Evolutionary conservation across 2,797 vertebrate genomes (phyloP), one percentile per base, ranked within the genome.

Genomic region (Capromys pilorides): DNA sequence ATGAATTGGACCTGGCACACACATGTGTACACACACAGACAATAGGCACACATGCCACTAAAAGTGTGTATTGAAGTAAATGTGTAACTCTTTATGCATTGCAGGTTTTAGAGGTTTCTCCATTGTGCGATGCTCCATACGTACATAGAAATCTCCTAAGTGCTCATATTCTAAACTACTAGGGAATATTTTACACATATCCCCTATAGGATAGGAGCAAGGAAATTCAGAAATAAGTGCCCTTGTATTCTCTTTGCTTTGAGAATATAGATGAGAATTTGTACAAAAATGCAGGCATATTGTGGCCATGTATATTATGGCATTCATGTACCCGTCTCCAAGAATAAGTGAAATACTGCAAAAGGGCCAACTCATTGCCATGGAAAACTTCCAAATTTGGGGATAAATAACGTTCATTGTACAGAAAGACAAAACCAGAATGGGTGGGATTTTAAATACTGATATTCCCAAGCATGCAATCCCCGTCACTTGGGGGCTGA

Each of bases 271-370:
- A 93, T 83, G 26, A 82, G 41, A 14, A 45, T 73, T 73, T 14
- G 39, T 28, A 86, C 31, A 90, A 93, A 95, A 95, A 61, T 69
- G n/a, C 12, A 86, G 12, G 31, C 0, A 45, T 78, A 66, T 62
- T 61, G 84, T 13, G 89, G 62, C 21, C 24, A 84, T 24, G 71
- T 7, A 84, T 33, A 41, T 26, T 36, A 84, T 3, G 80, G 31
- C 31, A 61, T 11, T 57, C 67, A 89, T 1, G 64, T 36, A 61
- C 21, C 12, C 78, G 26, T 80, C 26, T 66, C 26, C 77, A 24
- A 90, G 41, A 93, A 64, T 59, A 94, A 94, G 71, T 51, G 16
- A 91, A 96, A 67, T 57, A 39, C 26, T 73, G 75, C 49, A 86
- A 92, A 64, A 45, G 5, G 6, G 19, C 41, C 57, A 95, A 6